These are phyloP conservation scores for Papilio polyxenes DNA, from an alignment of 1,140 invertebrate species.

Conservation along the genomic window DNA sequence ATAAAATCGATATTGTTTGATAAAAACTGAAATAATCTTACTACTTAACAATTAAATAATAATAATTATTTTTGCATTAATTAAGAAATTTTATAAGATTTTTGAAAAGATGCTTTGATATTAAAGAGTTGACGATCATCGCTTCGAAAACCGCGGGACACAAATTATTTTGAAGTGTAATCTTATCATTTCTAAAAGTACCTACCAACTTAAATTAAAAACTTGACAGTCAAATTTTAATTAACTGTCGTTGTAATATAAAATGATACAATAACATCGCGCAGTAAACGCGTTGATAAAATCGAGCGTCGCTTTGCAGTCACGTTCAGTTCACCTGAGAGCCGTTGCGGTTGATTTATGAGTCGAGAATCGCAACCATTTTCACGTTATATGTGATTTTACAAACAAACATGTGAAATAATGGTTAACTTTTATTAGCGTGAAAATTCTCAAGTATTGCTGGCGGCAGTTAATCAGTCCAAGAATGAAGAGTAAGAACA, in stretches of 20 bases:
- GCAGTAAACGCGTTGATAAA: neutral
- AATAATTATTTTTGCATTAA: no score
- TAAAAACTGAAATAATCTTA: neutral
- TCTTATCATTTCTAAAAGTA: neutral
- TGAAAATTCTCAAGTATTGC: neutral
- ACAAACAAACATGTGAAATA: constrained; percentile 6
- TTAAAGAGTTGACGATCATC: no score
- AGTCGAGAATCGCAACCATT: neutral
- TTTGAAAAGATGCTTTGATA: no score
- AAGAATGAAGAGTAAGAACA: no score
- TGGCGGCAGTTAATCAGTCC: no score
- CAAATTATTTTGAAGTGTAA: no score
- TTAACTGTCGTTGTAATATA: neutral
- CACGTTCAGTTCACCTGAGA: constrained; percentile 26
- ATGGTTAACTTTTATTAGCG: neutral
- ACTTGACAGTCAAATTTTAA: neutral
- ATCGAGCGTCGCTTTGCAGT: constrained; percentile 12
- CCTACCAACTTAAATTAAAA: neutral
- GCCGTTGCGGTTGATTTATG: constrained; percentile 20
- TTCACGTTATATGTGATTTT: constrained; percentile 14
- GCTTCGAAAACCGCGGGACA: no score
- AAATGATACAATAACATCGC: neutral
- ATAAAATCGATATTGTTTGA: neutral
- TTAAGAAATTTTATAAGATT: no score
- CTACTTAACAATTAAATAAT: no score